Conservation (phyloP, 23 tunicate genomes). For the Aplidium turbinatum region DNA sequence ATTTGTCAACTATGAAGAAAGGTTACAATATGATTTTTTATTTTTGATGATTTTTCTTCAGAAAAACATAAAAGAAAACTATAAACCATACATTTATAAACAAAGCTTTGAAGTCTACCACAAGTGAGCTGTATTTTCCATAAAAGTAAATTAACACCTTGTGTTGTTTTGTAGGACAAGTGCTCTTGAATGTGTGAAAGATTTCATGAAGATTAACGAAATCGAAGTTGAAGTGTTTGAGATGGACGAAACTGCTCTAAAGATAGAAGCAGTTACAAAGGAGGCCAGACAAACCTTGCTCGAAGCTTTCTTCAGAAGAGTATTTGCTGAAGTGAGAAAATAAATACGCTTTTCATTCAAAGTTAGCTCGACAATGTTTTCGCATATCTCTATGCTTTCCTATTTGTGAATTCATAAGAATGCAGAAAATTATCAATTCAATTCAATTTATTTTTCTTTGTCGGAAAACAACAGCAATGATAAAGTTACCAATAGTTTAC, state of each 20-base stretch:
- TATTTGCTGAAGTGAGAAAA: slow-evolving; percentile 61
- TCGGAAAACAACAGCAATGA: too few relatives aligned
- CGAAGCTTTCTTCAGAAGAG: slow-evolving; percentile 67
- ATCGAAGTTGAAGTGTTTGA: slow-evolving; percentile 56
- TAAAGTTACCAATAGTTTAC: too few relatives aligned
- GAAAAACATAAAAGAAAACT: too few relatives aligned
- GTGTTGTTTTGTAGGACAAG: too few relatives aligned
- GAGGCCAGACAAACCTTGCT: slow-evolving; percentile 67
- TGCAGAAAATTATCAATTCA: background rate
- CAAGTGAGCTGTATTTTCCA: too few relatives aligned
- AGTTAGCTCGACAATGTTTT: too few relatives aligned
- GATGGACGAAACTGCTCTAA: slow-evolving; percentile 57
- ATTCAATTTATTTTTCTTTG: background rate
- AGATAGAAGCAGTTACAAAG: slow-evolving; percentile 75
- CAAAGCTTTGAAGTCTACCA: too few relatives aligned
- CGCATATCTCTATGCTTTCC: too few relatives aligned
- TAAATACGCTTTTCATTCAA: background rate
- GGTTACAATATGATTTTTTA: slow-evolving; percentile 34
- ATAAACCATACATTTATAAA: too few relatives aligned
- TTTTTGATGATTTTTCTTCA: too few relatives aligned
- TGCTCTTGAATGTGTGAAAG: slow-evolving; percentile 42
- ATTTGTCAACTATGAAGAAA: slow-evolving; percentile 43
- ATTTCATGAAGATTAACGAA: slow-evolving; percentile 34
- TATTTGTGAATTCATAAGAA: too few relatives aligned
- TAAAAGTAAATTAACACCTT: too few relatives aligned